Evolutionary conservation across 2,888 invertebrate species (phyloP), one percentile per base, ranked within the genome.

Genomic region (Keiferia lycopersicella): DNA sequence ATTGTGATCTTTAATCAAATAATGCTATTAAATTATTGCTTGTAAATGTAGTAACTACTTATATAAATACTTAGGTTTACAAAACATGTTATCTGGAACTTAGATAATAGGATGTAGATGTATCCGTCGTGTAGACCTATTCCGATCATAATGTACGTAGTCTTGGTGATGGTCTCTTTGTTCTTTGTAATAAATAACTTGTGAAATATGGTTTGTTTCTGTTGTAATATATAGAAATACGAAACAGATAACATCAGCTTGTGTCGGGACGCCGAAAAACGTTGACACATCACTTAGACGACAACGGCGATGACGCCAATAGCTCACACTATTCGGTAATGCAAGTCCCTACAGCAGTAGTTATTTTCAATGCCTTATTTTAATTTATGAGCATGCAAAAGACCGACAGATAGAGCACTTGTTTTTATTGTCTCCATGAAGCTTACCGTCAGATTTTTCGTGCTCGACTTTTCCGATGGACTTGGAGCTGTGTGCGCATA

Each of bases 1-100:
- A 84, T 78, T 87, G 88, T 89, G 89, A 89, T 90, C 90, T 91
- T 85, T 88, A 83, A 82, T 85, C 83, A 76, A 80, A 82, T 84
- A 83, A 82, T 77, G 79, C 81, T 86, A 82, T 78, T 89, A 90
- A 91, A 84, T 90, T 91, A 90, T 90, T 89, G 80, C 81, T 84
- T 84, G 82, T 83, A 82, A 77, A 78, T 84, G 71, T 78, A 81
- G 76, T 76, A 77, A 71, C 72, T 70, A n/a, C n/a, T n/a, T n/a
- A 74, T 81, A 83, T 80, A 80, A 82, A 80, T 83, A 82, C 77
- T 69, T 81, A 82, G 77, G 69, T 76, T 14, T 30, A 26, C 73
- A 74, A 77, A 79, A 72, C 75, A 75, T 82, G 76, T 85, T 61
- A 83, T 80, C 76, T 82, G 78, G 74, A 50, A 74, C 67, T 79